phyloP scores from a whole-genome alignment of 2,797 vertebrate genomes.

The Adrianichthys oophorus region DNA sequence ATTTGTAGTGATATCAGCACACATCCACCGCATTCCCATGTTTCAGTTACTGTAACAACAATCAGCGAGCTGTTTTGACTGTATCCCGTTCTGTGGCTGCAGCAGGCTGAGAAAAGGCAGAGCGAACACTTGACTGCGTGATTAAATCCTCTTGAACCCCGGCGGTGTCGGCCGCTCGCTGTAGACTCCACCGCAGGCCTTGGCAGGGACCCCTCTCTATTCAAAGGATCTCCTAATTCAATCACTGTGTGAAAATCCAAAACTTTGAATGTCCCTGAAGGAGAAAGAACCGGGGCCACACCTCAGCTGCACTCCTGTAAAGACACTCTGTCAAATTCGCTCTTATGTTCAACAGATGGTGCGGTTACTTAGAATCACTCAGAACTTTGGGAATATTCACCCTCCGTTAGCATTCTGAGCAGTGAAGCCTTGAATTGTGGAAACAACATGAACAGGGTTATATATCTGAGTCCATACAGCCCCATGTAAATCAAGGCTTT shows the following conservation, averaged over 20 bases:
- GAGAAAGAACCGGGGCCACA: slow-evolving; percentile 58
- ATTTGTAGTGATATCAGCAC: slow-evolving; percentile 53
- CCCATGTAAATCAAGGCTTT: too few species aligned
- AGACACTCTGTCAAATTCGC: slow-evolving; percentile 21
- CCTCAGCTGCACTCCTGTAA: slow-evolving; percentile 29
- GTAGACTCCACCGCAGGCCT: slow-evolving; percentile 44
- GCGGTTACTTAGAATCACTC: background rate
- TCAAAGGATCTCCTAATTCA: slow-evolving; percentile 72
- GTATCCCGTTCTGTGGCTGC: slow-evolving; percentile 60
- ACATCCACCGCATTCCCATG: slow-evolving; percentile 36
- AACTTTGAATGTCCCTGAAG: slow-evolving; percentile 64
- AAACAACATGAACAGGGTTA: background rate
- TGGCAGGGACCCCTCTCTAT: slow-evolving; percentile 55
- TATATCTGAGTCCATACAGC: too few species aligned
- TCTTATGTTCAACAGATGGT: slow-evolving; percentile 13
- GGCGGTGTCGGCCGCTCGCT: slow-evolving; percentile 40
- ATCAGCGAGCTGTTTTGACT: slow-evolving; percentile 56
- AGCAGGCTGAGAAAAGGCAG: slow-evolving; percentile 54
- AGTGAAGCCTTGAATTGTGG: too few species aligned
- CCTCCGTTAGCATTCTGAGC: too few species aligned
- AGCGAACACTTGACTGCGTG: slow-evolving; percentile 59
- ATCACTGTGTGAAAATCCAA: slow-evolving; percentile 79
- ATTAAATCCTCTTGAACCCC: slow-evolving; percentile 67
- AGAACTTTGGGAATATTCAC: too few species aligned
- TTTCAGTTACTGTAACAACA: slow-evolving; percentile 70